Percentiles rank a stretch among this genome's conserved stretches.
Evolutionary conservation across 2,797 vertebrate genomes (phyloP).

Genomic region (Hozukius guyotensis): DNA sequence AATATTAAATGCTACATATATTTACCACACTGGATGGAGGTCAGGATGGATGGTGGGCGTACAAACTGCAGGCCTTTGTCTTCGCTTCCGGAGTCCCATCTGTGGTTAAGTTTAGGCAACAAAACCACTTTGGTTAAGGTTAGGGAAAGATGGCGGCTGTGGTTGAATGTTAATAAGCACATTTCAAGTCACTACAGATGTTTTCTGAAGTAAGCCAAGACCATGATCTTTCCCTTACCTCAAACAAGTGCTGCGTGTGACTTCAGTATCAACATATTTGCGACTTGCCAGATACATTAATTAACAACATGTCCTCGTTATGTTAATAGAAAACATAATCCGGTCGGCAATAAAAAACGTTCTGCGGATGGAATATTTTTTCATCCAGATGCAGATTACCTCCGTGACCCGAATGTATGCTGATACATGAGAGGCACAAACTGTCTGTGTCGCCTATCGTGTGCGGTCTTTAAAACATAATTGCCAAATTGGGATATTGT

Average conservation of each 20-base stretch:
- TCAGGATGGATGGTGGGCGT: neutral
- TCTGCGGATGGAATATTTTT: neutral
- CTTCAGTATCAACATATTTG: neutral
- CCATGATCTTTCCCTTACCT: neutral
- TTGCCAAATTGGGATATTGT: slow-evolving; percentile 2
- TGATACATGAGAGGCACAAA: neutral
- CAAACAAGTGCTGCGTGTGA: neutral
- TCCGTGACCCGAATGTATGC: neutral
- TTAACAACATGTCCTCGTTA: neutral
- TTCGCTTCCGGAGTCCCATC: neutral
- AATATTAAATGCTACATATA: neutral
- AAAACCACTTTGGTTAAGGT: neutral
- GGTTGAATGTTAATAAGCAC: neutral
- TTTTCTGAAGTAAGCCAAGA: neutral
- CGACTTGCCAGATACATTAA: neutral
- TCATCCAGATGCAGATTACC: neutral
- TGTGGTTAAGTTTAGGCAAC: neutral
- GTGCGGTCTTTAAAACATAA: neutral
- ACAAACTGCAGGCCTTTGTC: neutral
- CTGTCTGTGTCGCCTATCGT: neutral
- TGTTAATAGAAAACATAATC: neutral
- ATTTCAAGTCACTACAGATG: neutral
- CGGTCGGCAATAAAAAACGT: neutral
- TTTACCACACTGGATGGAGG: neutral
- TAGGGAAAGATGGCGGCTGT: neutral